Conservation (phyloP, 2,888 invertebrate species). For the Drosophila mercatorum region DNA sequence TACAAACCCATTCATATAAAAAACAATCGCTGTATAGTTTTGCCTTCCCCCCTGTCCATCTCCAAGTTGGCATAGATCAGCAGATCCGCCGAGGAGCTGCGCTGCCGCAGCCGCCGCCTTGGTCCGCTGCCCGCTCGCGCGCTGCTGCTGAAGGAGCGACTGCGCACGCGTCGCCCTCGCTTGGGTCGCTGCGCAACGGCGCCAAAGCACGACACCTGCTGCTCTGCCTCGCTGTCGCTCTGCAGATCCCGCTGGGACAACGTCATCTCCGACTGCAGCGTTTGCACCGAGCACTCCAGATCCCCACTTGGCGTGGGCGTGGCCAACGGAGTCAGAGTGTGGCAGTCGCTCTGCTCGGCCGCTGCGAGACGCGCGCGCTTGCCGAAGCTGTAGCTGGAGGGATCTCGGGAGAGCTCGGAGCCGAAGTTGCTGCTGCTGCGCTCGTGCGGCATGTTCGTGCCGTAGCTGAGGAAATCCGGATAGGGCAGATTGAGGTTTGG, state of each 20-base stretch:
- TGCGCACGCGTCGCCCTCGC: constrained; percentile 79
- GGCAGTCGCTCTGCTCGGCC: constrained; percentile 41
- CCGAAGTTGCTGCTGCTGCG: constrained; percentile 83
- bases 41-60: constrained; percentile 14
- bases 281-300: constrained; percentile 1
- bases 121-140: constrained; percentile 40
- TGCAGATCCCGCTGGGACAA: constrained; percentile 12
- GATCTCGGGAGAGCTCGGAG: constrained; percentile 83
- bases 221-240: constrained; percentile 70
- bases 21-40: constrained; percentile 56
- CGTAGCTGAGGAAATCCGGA: constrained; percentile 82
- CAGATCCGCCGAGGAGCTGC: constrained; percentile 83
- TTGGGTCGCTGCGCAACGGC: constrained; percentile 64
- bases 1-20: constrained; percentile 40
- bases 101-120: constrained; percentile 61
- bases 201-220: constrained; percentile 82
- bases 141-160: constrained; percentile 83
- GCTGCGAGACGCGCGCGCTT: constrained; percentile 49
- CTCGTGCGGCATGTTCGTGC: constrained; percentile 83
- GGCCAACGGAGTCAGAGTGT: constrained; percentile 33
- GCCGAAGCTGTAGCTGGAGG: constrained; percentile 67
- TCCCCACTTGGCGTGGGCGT: not conserved
- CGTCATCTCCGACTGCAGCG: constrained; percentile 43
- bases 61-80: constrained; percentile 70
- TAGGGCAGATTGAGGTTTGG: constrained; percentile 55